Conservation (phyloP, 2,113 vertebrate genomes). For the Ia io region DNA sequence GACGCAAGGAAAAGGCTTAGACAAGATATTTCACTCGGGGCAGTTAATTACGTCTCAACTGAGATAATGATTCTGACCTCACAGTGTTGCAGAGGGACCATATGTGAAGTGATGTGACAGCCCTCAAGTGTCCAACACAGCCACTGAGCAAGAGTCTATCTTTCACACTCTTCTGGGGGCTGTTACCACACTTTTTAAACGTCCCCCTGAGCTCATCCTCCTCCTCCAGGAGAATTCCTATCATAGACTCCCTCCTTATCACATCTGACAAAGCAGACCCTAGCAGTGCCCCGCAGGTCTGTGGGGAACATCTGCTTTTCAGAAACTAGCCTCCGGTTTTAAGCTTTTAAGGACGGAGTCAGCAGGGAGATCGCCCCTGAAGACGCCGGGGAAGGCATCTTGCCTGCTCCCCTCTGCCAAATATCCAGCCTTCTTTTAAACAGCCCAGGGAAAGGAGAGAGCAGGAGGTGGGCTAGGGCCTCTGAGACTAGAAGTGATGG, state of each 20-base stretch:
- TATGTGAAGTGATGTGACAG: neutral
- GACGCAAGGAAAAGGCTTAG: neutral
- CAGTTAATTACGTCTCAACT: neutral
- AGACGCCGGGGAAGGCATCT: neutral
- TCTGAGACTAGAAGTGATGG: neutral
- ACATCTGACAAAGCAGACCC: conserved; percentile 23
- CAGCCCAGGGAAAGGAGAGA: neutral
- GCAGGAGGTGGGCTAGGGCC: too few species aligned
- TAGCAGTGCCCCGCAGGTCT: neutral
- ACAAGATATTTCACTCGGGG: neutral
- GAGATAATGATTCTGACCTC: neutral
- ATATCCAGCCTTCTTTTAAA: neutral
- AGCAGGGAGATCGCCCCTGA: neutral
- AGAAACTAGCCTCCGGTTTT: neutral
- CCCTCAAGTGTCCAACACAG: neutral
- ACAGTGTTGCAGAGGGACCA: neutral
- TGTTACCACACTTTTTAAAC: neutral
- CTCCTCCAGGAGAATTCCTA: conserved; percentile 24
- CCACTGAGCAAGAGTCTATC: neutral
- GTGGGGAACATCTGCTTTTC: neutral
- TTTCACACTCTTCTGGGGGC: conserved; percentile 25
- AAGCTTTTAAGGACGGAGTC: neutral
- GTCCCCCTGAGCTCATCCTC: neutral
- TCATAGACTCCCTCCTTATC: conserved; percentile 12
- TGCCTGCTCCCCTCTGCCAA: neutral